Percentiles rank a stretch among this genome's conserved stretches.
Evolutionary conservation across 2,888 invertebrate species (phyloP).

Genomic region (Acheta domesticus): DNA sequence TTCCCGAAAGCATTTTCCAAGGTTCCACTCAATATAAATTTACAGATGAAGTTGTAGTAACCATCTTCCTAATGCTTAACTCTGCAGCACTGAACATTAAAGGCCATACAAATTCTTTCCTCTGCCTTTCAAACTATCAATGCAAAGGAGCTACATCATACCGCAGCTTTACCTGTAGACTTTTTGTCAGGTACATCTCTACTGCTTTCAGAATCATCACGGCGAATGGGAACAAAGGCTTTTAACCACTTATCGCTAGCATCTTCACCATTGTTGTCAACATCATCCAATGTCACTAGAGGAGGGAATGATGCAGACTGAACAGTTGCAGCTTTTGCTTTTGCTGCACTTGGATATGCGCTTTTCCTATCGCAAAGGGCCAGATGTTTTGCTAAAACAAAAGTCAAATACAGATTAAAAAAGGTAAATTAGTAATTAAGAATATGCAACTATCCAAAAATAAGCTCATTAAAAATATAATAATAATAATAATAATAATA

Average conservation of each 20-base stretch:
- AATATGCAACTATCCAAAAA: neutral
- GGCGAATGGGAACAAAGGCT: slow-evolving; percentile 35
- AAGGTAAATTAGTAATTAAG: neutral
- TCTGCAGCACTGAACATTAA: too few relatives aligned
- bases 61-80: too few relatives aligned
- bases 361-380: slow-evolving; percentile 69
- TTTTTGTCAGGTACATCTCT: slow-evolving; percentile 29
- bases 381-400: slow-evolving; percentile 59
- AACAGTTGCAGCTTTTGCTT: slow-evolving; percentile 58
- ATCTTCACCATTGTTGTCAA: slow-evolving; percentile 35
- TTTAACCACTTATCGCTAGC: slow-evolving; percentile 38
- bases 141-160: too few relatives aligned
- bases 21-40: too few relatives aligned
- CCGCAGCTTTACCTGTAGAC: neutral
- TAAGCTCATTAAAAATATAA: neutral
- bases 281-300: slow-evolving; percentile 40
- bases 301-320: slow-evolving; percentile 52
- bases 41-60: too few relatives aligned
- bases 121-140: too few relatives aligned
- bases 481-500: too few relatives aligned
- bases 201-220: slow-evolving; percentile 29
- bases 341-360: slow-evolving; percentile 58
- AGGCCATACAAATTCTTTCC: too few relatives aligned
- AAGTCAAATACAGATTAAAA: neutral
- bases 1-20: too few relatives aligned